A percentile compares a stretch with the other conserved stretches of the same genome.
phyloP scores from a whole-genome alignment of 2,113 vertebrate genomes.

The Willisornis vidua region DNA sequence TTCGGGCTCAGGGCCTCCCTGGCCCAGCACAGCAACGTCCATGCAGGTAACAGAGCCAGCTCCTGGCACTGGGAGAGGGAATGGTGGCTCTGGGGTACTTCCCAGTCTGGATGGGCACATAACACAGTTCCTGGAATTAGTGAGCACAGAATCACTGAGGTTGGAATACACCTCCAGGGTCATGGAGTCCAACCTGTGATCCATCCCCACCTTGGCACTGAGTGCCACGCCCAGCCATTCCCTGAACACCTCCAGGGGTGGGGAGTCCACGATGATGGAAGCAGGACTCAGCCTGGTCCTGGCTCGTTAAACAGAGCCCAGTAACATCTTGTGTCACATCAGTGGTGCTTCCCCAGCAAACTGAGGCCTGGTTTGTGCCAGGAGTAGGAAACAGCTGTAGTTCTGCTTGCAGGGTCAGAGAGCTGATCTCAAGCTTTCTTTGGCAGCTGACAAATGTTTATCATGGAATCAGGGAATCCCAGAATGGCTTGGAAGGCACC shows the following conservation, averaged over 20 bases:
- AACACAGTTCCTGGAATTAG: background rate
- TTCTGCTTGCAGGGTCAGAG: background rate
- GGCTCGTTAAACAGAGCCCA: background rate
- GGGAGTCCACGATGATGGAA: background rate
- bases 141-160: rapidly evolving
- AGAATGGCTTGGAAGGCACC: background rate
- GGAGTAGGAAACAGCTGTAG: background rate
- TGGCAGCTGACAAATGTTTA: background rate
- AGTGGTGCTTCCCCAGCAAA: background rate
- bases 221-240: background rate
- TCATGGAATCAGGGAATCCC: background rate
- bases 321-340: rapidly evolving
- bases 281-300: background rate
- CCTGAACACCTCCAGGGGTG: background rate
- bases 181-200: background rate
- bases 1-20: conserved; percentile 71
- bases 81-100: rapidly evolving
- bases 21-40: conserved; percentile 69
- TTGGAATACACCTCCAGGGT: background rate
- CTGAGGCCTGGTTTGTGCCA: background rate
- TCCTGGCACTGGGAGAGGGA: background rate
- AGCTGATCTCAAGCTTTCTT: background rate
- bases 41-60: conserved; percentile 53
- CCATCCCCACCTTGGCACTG: background rate
- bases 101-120: rapidly evolving